These are phyloP conservation scores for Melitaea cinxia DNA, from an alignment of 1,140 invertebrate species.

Conservation along the genomic window DNA sequence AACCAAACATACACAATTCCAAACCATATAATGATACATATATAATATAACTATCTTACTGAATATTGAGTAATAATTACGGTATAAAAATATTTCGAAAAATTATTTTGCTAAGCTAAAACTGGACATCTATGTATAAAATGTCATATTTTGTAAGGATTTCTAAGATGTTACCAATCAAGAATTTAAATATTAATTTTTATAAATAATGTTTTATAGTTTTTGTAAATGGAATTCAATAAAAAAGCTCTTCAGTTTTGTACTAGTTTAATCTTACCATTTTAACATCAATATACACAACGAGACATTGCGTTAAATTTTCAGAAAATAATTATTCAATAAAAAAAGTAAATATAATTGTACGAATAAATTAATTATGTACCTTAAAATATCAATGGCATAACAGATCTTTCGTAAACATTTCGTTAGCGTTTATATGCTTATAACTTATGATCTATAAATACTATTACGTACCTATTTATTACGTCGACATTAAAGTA, in stretches of 20 bases:
- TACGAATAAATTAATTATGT: conserved; percentile 41
- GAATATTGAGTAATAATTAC: no score
- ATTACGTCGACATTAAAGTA: no score
- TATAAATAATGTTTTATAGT: no score
- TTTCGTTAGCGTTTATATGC: conserved; percentile 20
- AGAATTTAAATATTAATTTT: no score
- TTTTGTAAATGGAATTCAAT: background rate
- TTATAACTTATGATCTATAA: conserved; percentile 21
- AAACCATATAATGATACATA: no score
- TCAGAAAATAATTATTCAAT: conserved; percentile 34
- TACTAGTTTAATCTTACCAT: conserved; percentile 44
- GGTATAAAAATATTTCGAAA: no score
- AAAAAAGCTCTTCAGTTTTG: conserved; percentile 23
- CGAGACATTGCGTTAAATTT: conserved; percentile 32
- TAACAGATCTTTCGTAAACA: conserved; percentile 53
- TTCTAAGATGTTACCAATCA: no score
- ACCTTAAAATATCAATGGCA: conserved; percentile 65
- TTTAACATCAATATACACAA: conserved; percentile 49
- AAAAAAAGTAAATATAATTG: conserved; percentile 43
- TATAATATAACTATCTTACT: no score
- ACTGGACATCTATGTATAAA: no score
- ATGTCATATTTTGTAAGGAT: no score
- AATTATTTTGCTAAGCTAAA: no score
- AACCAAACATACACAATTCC: no score
- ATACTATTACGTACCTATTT: conserved; percentile 19